Percentiles rank a stretch among this genome's conserved stretches.
phyloP scores from a whole-genome alignment of 2,888 invertebrate genomes.

The Pseudococcus viburni region DNA sequence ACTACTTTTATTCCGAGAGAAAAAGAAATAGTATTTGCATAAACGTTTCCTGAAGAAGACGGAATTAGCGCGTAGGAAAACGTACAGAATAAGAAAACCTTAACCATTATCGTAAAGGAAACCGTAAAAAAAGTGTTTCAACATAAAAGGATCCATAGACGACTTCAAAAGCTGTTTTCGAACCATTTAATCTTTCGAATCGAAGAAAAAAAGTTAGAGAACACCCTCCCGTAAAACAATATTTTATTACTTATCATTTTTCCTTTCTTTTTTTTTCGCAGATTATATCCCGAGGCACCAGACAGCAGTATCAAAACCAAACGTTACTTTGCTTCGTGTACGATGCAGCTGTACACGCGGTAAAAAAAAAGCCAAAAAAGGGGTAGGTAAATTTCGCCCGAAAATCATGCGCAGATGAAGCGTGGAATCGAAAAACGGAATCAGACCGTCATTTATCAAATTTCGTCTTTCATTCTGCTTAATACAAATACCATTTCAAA shows the following conservation, averaged over 20 bases:
- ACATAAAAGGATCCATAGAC: slow-evolving; percentile 49
- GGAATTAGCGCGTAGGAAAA: slow-evolving; percentile 54
- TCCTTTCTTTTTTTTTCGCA: not conserved
- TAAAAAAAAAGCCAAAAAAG: not conserved
- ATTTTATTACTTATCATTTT: slow-evolving; percentile 15
- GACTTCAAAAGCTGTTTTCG: slow-evolving; percentile 63
- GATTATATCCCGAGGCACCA: slow-evolving; percentile 1
- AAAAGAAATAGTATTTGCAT: slow-evolving; percentile 43
- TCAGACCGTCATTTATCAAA: slow-evolving; percentile 11
- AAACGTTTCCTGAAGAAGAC: slow-evolving; percentile 63
- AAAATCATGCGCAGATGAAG: slow-evolving; percentile 5
- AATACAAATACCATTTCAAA: not conserved
- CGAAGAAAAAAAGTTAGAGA: slow-evolving; percentile 59
- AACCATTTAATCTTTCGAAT: slow-evolving; percentile 62
- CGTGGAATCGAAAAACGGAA: not conserved
- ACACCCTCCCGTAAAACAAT: slow-evolving; percentile 18
- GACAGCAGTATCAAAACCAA: slow-evolving; percentile 10
- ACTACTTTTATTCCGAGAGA: slow-evolving; percentile 6
- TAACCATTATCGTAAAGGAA: slow-evolving; percentile 61
- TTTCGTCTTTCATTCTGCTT: not conserved
- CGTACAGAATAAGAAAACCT: slow-evolving; percentile 51
- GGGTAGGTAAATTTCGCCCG: not conserved
- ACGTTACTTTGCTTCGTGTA: not conserved
- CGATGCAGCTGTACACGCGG: not conserved
- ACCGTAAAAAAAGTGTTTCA: slow-evolving; percentile 60